Conservation (phyloP, 1,140 invertebrate species). For the Philaenus spumarius region DNA sequence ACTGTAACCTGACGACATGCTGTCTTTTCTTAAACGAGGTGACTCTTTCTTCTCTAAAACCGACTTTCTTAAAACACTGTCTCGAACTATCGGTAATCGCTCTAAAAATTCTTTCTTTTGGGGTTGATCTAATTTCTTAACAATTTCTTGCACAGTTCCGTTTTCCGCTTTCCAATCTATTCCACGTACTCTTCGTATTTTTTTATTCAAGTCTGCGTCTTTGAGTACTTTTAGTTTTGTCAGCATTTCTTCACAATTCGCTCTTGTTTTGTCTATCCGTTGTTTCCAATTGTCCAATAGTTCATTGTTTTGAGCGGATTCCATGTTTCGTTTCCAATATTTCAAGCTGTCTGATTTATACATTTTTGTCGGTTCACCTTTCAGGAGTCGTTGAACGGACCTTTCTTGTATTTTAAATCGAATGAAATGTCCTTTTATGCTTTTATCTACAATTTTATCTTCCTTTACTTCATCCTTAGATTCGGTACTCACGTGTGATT, state of each 20-base stretch:
- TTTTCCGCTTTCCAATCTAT: constrained; percentile 16
- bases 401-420: background rate
- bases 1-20: background rate
- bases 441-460: background rate
- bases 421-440: background rate
- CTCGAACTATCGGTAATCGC: constrained; percentile 6
- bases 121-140: constrained; percentile 10
- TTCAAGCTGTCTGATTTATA: constrained; percentile 1
- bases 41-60: background rate
- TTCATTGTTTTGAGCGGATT: constrained; percentile 12
- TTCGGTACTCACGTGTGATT: background rate
- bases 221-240: constrained; percentile 18
- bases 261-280: constrained; percentile 16
- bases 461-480: background rate
- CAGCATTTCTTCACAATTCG: constrained; percentile 19
- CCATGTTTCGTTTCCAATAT: constrained; percentile 8
- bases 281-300: constrained; percentile 16
- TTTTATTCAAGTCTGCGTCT: constrained; percentile 9
- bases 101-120: constrained; percentile 18
- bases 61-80: constrained; percentile 7
- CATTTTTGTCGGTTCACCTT: background rate
- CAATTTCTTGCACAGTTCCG: constrained; percentile 10
- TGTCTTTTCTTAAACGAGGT: background rate
- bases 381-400: constrained; percentile 5
- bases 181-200: background rate